phyloP scores from a whole-genome alignment of 2,888 invertebrate genomes.

The Mesorhabditis spiculigera region DNA sequence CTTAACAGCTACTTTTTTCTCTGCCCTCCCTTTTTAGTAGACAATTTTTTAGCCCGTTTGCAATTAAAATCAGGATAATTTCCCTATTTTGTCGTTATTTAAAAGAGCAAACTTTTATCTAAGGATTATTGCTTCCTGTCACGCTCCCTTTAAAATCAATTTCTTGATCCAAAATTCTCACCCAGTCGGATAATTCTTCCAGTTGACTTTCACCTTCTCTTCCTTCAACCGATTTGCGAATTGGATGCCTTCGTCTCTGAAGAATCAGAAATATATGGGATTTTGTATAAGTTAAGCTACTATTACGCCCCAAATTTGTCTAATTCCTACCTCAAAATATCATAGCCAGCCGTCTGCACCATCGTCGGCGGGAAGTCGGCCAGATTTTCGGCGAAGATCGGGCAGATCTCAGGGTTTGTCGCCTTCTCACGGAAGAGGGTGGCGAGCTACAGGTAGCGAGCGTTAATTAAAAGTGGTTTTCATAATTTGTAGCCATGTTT shows the following conservation, averaged over 20 bases:
- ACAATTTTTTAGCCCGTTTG: too few relatives aligned
- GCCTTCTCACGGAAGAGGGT: conserved; percentile 20
- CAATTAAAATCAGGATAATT: not conserved
- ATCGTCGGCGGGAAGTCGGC: conserved; percentile 43
- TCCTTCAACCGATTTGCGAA: conserved; percentile 40
- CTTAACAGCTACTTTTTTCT: too few relatives aligned
- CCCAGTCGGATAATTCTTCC: conserved; percentile 34
- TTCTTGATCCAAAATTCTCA: not conserved
- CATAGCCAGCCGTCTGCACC: conserved; percentile 49
- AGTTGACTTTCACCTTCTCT: conserved; percentile 30
- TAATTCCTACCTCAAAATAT: conserved; percentile 32
- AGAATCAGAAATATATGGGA: conserved; percentile 9
- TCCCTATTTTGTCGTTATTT: not conserved
- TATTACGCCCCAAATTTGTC: not conserved
- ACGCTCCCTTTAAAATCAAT: too few relatives aligned
- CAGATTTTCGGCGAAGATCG: conserved; percentile 41
- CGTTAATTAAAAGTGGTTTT: not conserved
- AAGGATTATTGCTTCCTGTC: too few relatives aligned
- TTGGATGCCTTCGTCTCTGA: conserved; percentile 52
- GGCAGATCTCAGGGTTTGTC: conserved; percentile 44
- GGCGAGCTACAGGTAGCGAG: conserved; percentile 11
- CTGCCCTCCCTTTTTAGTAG: too few relatives aligned
- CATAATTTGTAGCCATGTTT: too few relatives aligned
- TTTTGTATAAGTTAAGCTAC: not conserved
- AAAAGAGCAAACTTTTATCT: not conserved